phyloP scores from a whole-genome alignment of 2,888 invertebrate genomes.

The Eilema caniola region DNA sequence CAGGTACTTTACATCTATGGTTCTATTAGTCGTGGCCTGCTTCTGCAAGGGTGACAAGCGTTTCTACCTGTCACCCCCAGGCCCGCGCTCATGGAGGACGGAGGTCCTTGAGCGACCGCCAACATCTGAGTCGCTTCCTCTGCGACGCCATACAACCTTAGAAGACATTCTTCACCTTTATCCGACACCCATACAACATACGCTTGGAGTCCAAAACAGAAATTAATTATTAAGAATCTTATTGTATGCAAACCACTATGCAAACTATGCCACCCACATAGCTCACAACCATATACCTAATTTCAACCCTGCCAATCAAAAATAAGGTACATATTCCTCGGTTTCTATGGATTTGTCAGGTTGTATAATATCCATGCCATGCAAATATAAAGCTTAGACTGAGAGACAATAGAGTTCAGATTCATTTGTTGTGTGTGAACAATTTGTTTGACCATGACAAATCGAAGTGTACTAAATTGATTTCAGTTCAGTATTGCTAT shows the following conservation, averaged over 20 bases:
- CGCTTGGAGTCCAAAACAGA: background rate
- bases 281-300: background rate
- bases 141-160: background rate
- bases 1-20: too few species aligned
- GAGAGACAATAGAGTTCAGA: background rate
- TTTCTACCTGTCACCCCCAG: too few species aligned
- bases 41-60: too few species aligned
- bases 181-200: background rate
- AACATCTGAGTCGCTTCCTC: too few species aligned
- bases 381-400: background rate
- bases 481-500: slow-evolving; percentile 1
- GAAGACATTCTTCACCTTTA: background rate
- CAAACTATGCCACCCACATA: slow-evolving; percentile 33
- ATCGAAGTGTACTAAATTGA: background rate
- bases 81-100: too few species aligned
- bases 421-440: background rate
- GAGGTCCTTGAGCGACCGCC: background rate
- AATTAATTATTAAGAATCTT: slow-evolving; percentile 13
- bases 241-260: slow-evolving; percentile 42
- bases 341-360: background rate
- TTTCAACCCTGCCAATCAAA: background rate
- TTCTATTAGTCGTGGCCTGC: too few species aligned
- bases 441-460: background rate
- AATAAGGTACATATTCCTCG: background rate
- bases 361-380: background rate